Percentiles rank a stretch among this genome's conserved stretches.
Evolutionary conservation across 2,888 invertebrate genomes (phyloP).

Genomic region (Pyrrhia umbra): DNA sequence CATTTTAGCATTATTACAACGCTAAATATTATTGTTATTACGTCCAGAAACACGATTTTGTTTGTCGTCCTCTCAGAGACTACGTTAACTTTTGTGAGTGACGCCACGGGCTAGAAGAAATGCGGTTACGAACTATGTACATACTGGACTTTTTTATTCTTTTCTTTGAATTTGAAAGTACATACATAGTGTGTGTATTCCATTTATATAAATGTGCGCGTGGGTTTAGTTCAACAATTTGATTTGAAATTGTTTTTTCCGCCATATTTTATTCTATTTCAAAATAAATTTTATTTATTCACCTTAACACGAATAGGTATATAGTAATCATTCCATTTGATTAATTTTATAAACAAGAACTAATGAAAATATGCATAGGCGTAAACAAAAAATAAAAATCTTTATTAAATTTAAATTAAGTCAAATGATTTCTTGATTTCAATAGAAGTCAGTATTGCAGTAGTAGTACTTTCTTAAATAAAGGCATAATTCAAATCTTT

Average conservation of each 20-base stretch:
- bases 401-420: too few relatives aligned
- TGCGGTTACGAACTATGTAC: conserved; percentile 11
- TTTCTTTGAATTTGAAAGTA: conserved; percentile 9
- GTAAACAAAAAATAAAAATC: too few relatives aligned
- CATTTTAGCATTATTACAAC: conserved; percentile 65
- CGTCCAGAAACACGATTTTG: conserved; percentile 61
- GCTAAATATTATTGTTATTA: conserved; percentile 59
- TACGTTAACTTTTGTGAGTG: conserved; percentile 54
- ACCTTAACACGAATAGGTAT: neutral
- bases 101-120: conserved; percentile 39
- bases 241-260: neutral
- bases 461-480: too few relatives aligned
- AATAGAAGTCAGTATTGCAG: too few relatives aligned
- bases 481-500: too few relatives aligned
- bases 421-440: too few relatives aligned
- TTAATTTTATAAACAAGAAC: too few relatives aligned
- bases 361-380: too few relatives aligned
- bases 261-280: neutral
- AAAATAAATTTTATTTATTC: neutral
- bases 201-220: neutral
- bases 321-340: too few relatives aligned
- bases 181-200: neutral
- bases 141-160: conserved; percentile 17
- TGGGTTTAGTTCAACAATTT: neutral
- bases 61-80: conserved; percentile 55